Base-by-base conservation (phyloP, 2,888 invertebrate species). In the Congeria kusceri region DNA sequence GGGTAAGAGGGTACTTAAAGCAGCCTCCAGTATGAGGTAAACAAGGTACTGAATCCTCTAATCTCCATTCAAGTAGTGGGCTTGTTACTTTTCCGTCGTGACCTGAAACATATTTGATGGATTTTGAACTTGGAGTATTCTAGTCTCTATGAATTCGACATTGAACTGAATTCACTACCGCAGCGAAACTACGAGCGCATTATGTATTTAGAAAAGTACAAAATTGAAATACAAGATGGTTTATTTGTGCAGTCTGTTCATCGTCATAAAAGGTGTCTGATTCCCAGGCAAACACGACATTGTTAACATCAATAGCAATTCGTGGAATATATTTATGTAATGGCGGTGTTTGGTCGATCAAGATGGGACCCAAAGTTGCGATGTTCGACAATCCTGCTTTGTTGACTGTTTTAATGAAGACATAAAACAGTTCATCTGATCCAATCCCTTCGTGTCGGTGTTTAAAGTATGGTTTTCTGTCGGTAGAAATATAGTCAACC, bases 301-400 rank as follows among this genome's bases (percentile, higher is more conserved):
- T 9, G 5, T 62, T 59, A 3, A 62, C 63, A 13, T 39, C 62
- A 18, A 86, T 49, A 9, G 25, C 39, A 0, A 80, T 65, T n/a
- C 53, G n/a, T n/a, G 83, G 69, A 7, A 39, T 49, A 9, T 59
- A 27, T 11, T 66, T 64, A 23, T 76, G 66, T 9, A 64, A 0
- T 15, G 88, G 88, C 25, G 78, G 78, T 23, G 78, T 69, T 70
- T 73, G 61, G 28, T 78, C 78, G 25, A 85, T 76, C 7, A 86
- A 15, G 1, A 86, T 53, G n/a, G 87, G 86, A n/a, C 86, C 87
- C 27, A 86, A 20, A 0, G 69, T 25, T 13, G 56, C 58, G 7
- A 76, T 59, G 11, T 58, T 69, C 20, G 70, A 56, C 20, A 84
- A 25, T 2, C 81, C 82, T n/a, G 86, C 85, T 64, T 83, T 86